These are phyloP conservation scores for Onychomys leucogaster DNA, from an alignment of 2,797 vertebrate species.

Conservation along the genomic window DNA sequence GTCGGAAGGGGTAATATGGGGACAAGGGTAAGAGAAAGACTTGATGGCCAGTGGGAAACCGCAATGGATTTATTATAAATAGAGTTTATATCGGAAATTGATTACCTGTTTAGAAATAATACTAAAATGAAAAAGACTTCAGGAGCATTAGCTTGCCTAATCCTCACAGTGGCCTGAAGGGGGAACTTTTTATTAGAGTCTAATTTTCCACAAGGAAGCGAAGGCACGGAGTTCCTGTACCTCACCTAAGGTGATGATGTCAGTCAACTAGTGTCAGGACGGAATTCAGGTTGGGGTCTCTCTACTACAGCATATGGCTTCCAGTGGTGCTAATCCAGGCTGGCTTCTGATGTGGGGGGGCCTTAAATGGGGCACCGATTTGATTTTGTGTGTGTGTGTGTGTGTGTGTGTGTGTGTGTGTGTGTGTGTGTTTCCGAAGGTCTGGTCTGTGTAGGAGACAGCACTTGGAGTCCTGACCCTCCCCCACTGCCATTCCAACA, in stretches of 20 bases:
- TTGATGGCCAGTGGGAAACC: neutral
- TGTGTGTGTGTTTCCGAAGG: neutral
- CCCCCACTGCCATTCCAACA: neutral
- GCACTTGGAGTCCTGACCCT: neutral
- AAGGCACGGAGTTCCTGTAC: neutral
- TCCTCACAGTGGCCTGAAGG: neutral
- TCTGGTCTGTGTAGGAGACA: neutral
- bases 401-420: neutral
- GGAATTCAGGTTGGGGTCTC: neutral
- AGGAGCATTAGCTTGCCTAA: neutral
- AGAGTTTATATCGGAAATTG: neutral
- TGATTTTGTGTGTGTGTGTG: neutral
- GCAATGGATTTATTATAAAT: neutral
- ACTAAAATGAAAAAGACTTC: neutral
- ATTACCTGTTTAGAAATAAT: slow-evolving; percentile 15
- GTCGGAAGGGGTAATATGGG: too few relatives aligned
- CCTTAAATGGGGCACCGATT: neutral
- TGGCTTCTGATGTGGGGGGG: too few relatives aligned
- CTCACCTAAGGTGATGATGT: neutral
- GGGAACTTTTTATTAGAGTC: neutral
- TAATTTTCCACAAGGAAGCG: neutral
- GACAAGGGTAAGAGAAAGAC: neutral
- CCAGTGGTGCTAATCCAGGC: neutral
- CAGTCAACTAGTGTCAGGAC: neutral
- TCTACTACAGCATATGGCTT: neutral